These are phyloP conservation scores for Solea senegalensis DNA, from an alignment of 2,113 vertebrate species.

Conservation along the genomic window DNA sequence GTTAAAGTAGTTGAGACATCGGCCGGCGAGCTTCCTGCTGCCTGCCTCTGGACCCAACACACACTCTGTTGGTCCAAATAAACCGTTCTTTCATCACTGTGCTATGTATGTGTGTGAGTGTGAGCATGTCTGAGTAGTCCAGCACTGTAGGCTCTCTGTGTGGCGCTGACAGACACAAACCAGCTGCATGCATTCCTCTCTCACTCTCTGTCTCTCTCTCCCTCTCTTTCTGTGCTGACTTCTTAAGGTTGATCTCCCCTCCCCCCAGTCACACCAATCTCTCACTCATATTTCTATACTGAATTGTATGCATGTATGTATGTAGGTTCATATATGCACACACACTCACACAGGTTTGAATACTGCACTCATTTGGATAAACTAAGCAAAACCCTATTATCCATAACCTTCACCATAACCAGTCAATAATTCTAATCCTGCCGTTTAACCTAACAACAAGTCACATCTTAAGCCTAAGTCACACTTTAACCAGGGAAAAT, in stretches of 20 bases:
- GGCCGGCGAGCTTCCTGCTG: conserved; percentile 57
- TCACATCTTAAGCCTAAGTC: not conserved
- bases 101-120: conserved; percentile 33
- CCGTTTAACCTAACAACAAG: not conserved
- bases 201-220: conserved; percentile 38
- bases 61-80: conserved; percentile 73
- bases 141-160: conserved; percentile 75
- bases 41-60: conserved; percentile 55
- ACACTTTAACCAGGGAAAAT: too few relatives aligned
- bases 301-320: not conserved
- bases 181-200: conserved; percentile 75
- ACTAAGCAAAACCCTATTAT: too few relatives aligned
- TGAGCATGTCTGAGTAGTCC: conserved; percentile 34
- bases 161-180: conserved; percentile 76
- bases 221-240: conserved; percentile 28
- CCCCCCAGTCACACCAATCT: conserved; percentile 51
- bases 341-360: conserved; percentile 9
- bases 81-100: conserved; percentile 73
- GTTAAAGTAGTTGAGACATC: conserved; percentile 57
- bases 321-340: conserved; percentile 13
- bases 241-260: conserved; percentile 63
- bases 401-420: not conserved
- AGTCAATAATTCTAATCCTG: not conserved
- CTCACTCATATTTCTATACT: conserved; percentile 57
- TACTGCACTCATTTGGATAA: too few relatives aligned